Conservation (phyloP, 2,113 vertebrate species). For the Corynorhinus townsendii region DNA sequence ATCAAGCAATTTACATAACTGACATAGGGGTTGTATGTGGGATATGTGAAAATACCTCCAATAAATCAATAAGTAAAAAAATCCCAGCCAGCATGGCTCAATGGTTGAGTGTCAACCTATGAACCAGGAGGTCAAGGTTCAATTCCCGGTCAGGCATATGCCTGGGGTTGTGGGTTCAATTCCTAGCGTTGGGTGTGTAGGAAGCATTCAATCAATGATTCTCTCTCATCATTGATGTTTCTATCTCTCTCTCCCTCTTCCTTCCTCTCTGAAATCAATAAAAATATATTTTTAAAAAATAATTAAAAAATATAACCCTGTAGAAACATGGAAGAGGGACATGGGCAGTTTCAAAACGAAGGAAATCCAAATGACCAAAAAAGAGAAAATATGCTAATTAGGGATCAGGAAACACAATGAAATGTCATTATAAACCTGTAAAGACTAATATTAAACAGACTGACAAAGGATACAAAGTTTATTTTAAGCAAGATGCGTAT, state of each 20-base stretch:
- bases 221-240: too few species aligned
- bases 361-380: not conserved
- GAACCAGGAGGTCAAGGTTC: too few species aligned
- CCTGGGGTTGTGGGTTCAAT: too few species aligned
- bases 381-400: not conserved
- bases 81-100: too few species aligned
- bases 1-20: not conserved
- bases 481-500: not conserved
- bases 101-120: too few species aligned
- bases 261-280: too few species aligned
- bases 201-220: too few species aligned
- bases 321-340: not conserved
- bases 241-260: too few species aligned
- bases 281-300: too few species aligned
- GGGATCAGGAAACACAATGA: not conserved
- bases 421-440: accelerated
- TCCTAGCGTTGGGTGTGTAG: too few species aligned
- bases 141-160: too few species aligned
- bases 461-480: not conserved
- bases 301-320: not conserved
- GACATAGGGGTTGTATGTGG: not conserved
- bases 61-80: not conserved
- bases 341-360: not conserved
- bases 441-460: not conserved
- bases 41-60: not conserved